These are phyloP conservation scores for Chromoteleia sp. DNA, from an alignment of 2,888 invertebrate species.

Conservation along the genomic window DNA sequence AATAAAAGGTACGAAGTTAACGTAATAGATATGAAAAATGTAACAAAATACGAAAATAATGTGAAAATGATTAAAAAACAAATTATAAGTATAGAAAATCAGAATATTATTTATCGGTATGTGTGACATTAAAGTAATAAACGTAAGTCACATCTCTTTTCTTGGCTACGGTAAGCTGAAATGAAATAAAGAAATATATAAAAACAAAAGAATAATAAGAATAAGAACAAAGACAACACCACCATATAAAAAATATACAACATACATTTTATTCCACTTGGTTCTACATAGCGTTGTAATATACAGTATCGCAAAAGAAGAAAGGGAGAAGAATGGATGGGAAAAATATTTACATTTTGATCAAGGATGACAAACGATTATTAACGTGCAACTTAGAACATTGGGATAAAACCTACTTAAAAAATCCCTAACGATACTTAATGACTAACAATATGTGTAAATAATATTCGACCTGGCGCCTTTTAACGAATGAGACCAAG, in stretches of 20 bases:
- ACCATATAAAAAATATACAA: conserved; percentile 82
- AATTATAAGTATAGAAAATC: too few species aligned
- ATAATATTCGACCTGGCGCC: conserved; percentile 47
- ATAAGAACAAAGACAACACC: conserved; percentile 51
- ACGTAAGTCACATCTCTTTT: too few species aligned
- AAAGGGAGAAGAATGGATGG: conserved; percentile 69
- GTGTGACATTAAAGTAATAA: too few species aligned
- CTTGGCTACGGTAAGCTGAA: too few species aligned
- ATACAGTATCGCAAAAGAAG: conserved; percentile 72
- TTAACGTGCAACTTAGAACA: conserved; percentile 66
- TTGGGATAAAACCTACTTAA: conserved; percentile 63
- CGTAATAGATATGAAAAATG: too few species aligned
- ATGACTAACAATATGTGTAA: conserved; percentile 66
- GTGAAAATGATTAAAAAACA: too few species aligned
- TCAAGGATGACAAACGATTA: conserved; percentile 72
- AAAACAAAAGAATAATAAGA: conserved; percentile 13
- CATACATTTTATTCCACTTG: conserved; percentile 81
- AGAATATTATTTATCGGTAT: too few species aligned
- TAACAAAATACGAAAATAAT: too few species aligned
- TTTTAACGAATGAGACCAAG: conserved; percentile 55
- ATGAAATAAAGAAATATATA: too few species aligned
- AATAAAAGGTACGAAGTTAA: too few species aligned
- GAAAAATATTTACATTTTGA: conserved; percentile 82
- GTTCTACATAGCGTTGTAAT: conserved; percentile 74
- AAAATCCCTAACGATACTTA: conserved; percentile 67